phyloP scores from a whole-genome alignment of 2,113 vertebrate genomes.

The Sphyrna mokarran region DNA sequence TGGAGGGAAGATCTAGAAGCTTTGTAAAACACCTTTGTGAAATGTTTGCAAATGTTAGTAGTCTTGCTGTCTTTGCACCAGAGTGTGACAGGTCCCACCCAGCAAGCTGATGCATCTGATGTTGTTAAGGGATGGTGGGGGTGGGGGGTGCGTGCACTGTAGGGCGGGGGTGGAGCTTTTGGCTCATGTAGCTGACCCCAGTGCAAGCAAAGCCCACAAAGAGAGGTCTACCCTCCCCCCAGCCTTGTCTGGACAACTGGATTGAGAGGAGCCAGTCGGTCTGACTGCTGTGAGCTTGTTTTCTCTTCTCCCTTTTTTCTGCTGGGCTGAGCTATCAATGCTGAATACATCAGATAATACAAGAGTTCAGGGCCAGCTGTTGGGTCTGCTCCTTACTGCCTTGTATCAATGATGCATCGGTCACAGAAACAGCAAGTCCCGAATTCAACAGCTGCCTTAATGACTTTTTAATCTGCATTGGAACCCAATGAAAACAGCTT shows the following conservation, averaged over 20 bases:
- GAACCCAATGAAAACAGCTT: conserved; percentile 1
- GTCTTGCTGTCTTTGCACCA: neutral
- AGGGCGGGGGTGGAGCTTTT: conserved; percentile 42
- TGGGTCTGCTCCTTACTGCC: conserved; percentile 48
- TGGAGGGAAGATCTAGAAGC: neutral
- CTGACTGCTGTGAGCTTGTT: conserved; percentile 65
- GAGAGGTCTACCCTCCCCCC: conserved; percentile 48
- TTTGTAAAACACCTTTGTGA: neutral
- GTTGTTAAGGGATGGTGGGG: neutral
- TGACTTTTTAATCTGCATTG: conserved; percentile 12
- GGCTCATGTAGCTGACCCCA: conserved; percentile 62
- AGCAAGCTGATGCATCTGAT: neutral
- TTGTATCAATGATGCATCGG: conserved; percentile 38
- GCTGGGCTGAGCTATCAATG: conserved; percentile 64
- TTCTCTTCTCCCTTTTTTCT: neutral
- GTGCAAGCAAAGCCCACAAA: conserved; percentile 62
- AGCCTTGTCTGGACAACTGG: conserved; percentile 67
- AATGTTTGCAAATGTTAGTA: neutral
- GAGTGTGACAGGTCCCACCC: neutral
- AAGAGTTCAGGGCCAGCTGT: conserved; percentile 58
- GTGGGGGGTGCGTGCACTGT: conserved; percentile 38
- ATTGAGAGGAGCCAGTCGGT: conserved; percentile 72
- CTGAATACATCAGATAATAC: conserved; percentile 77
- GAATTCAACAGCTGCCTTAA: neutral
- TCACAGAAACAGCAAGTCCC: neutral